Evolutionary conservation across 2,888 invertebrate species (phyloP).

Genomic region (Eutolmus rufibarbis): DNA sequence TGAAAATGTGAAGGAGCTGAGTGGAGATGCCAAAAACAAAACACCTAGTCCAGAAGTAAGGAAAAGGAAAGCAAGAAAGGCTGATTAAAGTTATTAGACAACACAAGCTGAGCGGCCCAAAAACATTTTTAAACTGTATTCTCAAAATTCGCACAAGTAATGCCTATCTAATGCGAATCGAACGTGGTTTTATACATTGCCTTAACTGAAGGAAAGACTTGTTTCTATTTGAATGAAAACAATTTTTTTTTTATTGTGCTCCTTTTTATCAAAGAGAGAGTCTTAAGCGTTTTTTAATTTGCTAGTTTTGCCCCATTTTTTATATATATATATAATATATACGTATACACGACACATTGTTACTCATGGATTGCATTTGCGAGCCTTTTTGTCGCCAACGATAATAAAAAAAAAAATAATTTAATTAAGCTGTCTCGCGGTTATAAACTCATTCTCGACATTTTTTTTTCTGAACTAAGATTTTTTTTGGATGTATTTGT

Average conservation of each 20-base stretch:
- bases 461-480: background rate
- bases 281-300: conserved; percentile 5
- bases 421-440: background rate
- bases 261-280: conserved; percentile 7
- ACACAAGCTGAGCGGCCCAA: background rate
- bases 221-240: conserved; percentile 15
- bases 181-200: conserved; percentile 35
- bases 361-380: conserved; percentile 1
- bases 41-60: conserved; percentile 69
- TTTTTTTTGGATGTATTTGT: background rate
- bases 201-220: conserved; percentile 25
- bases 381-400: background rate
- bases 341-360: background rate
- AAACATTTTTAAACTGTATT: conserved; percentile 13
- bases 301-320: background rate
- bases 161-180: conserved; percentile 1
- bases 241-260: background rate
- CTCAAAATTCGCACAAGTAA: conserved; percentile 29
- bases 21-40: conserved; percentile 47
- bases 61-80: conserved; percentile 78
- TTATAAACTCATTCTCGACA: background rate
- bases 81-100: conserved; percentile 64
- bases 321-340: background rate
- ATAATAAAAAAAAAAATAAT: background rate
- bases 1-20: conserved; percentile 23